Percentiles rank a stretch among this genome's conserved stretches.
These are phyloP conservation scores for Trinorchestia longiramus DNA, from an alignment of 1,140 invertebrate genomes.

Conservation along the genomic window DNA sequence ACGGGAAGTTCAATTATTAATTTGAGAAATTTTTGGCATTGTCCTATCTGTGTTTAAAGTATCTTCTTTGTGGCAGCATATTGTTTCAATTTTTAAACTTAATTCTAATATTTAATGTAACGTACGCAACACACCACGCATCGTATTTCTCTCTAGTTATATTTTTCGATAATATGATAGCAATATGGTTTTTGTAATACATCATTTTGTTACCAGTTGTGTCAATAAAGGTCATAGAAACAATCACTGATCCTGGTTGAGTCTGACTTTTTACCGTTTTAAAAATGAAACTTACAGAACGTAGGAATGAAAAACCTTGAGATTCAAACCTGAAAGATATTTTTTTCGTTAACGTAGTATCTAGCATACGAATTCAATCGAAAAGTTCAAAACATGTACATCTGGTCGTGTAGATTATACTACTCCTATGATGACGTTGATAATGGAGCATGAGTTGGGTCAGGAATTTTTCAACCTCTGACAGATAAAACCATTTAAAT, in stretches of 20 bases:
- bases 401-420: not conserved
- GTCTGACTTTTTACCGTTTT: not conserved
- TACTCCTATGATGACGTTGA: not conserved
- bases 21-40: too few relatives aligned
- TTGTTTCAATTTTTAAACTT: too few relatives aligned
- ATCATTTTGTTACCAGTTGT: too few relatives aligned
- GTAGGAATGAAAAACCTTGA: not conserved
- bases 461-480: not conserved
- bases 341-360: not conserved
- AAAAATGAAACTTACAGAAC: not conserved
- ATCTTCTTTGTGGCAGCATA: too few relatives aligned
- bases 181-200: too few relatives aligned
- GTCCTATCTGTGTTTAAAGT: too few relatives aligned
- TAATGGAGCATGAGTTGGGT: not conserved
- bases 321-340: not conserved
- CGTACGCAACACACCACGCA: too few relatives aligned
- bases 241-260: not conserved
- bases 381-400: not conserved
- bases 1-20: too few relatives aligned
- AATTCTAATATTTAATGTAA: too few relatives aligned
- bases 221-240: too few relatives aligned
- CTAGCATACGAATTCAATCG: not conserved
- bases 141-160: too few relatives aligned
- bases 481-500: not conserved
- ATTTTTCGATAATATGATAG: too few relatives aligned